These are phyloP conservation scores for Leptobrachium leishanense DNA, from an alignment of 2,113 vertebrate species.

Conservation along the genomic window DNA sequence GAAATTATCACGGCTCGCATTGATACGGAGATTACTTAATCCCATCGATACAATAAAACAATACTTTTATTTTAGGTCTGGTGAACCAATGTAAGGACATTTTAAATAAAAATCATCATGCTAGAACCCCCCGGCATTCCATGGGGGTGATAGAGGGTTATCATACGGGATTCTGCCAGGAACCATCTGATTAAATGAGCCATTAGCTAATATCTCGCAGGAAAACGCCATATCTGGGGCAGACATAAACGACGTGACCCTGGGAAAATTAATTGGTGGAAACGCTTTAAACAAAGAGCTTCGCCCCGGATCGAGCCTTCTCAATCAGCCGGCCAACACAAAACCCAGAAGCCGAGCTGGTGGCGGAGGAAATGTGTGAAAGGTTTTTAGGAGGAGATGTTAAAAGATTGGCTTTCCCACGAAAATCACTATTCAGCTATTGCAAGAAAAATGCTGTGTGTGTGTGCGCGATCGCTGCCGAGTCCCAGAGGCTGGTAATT, in stretches of 20 bases:
- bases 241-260: neutral
- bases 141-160: no score
- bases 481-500: no score
- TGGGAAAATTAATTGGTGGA: constrained; percentile 44
- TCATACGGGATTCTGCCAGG: no score
- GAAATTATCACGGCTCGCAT: no score
- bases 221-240: constrained; percentile 2
- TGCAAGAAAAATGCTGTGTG: neutral
- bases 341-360: constrained; percentile 38
- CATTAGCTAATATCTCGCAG: constrained; percentile 8
- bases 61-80: no score
- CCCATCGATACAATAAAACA: no score
- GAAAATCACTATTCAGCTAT: neutral
- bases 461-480: no score
- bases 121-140: no score
- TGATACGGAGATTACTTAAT: no score
- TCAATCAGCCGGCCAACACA: constrained; percentile 35
- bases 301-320: constrained; percentile 20
- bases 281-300: constrained; percentile 36
- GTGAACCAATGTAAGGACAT: no score
- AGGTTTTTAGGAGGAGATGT: constrained; percentile 24
- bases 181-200: neutral
- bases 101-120: no score
- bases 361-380: constrained; percentile 28
- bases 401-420: constrained; percentile 30